Evolutionary conservation across 2,113 vertebrate genomes (phyloP).

Genomic region (Lutjanus erythropterus): DNA sequence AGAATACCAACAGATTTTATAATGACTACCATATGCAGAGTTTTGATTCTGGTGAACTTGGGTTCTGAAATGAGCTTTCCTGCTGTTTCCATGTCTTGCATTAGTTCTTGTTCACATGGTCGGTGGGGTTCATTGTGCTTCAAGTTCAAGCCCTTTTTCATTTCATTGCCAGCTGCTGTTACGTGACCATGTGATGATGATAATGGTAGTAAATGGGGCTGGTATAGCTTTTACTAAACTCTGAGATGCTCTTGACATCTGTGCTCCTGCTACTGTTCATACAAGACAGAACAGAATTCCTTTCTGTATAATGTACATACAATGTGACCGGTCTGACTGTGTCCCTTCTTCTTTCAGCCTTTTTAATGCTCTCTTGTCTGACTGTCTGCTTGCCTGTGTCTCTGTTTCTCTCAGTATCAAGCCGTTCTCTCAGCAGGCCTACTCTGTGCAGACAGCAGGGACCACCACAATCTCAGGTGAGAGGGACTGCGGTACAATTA

Average conservation of each 20-base stretch:
- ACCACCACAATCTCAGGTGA: conserved; percentile 97
- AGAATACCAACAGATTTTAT: neutral
- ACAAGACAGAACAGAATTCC: conserved; percentile 35
- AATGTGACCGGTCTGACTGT: conserved; percentile 20
- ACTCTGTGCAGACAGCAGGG: conserved; percentile 93
- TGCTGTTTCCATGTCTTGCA: neutral
- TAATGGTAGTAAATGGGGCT: conserved; percentile 47
- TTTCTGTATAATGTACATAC: conserved; percentile 38
- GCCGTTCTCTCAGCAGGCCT: conserved; percentile 96
- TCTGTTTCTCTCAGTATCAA: conserved; percentile 89
- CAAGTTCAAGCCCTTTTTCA: conserved; percentile 7
- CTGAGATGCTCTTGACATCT: conserved; percentile 67
- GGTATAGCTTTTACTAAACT: conserved; percentile 49
- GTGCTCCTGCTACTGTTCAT: conserved; percentile 32
- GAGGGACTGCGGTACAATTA: conserved; percentile 54
- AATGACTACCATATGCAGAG: neutral
- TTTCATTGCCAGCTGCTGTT: conserved; percentile 29
- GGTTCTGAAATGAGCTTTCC: neutral
- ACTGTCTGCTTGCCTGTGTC: neutral
- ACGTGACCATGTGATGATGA: conserved; percentile 25
- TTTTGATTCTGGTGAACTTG: neutral
- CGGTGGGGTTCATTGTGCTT: neutral
- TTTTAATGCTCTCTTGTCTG: conserved; percentile 42
- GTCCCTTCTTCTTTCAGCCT: conserved; percentile 31
- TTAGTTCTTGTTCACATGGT: neutral